A percentile compares a stretch with the other conserved stretches of the same genome.
Conservation (phyloP, 2,113 vertebrate genomes). For the Bettongia penicillata region DNA sequence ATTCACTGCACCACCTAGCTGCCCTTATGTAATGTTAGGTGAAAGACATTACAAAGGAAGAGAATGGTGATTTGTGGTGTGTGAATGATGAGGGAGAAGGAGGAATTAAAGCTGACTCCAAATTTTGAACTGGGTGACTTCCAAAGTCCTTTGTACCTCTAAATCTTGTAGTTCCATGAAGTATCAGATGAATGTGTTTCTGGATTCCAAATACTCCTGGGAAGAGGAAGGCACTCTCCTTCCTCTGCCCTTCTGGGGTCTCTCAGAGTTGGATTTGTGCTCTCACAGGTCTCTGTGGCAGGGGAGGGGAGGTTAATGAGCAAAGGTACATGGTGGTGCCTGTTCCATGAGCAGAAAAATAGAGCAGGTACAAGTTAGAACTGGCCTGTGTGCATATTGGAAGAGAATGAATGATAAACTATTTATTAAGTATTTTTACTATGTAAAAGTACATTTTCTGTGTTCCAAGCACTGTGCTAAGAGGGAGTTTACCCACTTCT, state of each 20-base stretch:
- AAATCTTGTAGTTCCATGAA: not conserved
- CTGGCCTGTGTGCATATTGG: not conserved
- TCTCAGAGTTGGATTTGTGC: too few relatives aligned
- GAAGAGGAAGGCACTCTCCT: too few relatives aligned
- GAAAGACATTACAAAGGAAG: too few relatives aligned
- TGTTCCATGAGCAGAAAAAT: not conserved
- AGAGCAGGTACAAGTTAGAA: not conserved
- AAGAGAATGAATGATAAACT: not conserved
- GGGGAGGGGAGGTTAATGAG: not conserved
- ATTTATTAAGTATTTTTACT: not conserved
- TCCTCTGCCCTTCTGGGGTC: too few relatives aligned
- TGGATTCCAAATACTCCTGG: too few relatives aligned
- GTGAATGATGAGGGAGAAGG: too few relatives aligned
- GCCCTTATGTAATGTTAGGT: too few relatives aligned
- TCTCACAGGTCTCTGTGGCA: not conserved
- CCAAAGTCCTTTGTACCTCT: not conserved
- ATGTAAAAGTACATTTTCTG: not conserved
- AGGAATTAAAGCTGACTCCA: too few relatives aligned
- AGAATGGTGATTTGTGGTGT: too few relatives aligned
- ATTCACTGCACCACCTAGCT: too few relatives aligned
- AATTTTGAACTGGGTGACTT: not conserved
- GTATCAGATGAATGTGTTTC: not conserved
- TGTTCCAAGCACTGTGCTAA: not conserved
- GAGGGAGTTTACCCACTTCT: not conserved
- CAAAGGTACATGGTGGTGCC: not conserved